Conservation (phyloP, 2,888 invertebrate species). For the Leuctra nigra region DNA sequence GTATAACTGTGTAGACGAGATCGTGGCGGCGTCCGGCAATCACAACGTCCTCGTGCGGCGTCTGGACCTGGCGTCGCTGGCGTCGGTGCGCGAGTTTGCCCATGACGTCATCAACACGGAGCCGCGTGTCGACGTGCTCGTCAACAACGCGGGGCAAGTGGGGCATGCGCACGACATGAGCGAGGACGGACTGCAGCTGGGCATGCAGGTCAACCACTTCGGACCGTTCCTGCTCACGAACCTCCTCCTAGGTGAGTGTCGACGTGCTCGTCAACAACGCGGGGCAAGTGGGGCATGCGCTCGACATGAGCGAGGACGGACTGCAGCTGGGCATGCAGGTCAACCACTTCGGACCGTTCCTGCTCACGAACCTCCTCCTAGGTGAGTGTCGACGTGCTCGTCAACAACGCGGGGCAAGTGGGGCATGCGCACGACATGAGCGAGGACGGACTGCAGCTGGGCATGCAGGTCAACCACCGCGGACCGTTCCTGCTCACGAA, state of each 20-base stretch:
- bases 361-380: slow-evolving; percentile 58
- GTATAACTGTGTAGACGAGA: no score
- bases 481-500: no score
- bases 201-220: slow-evolving; percentile 64
- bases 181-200: slow-evolving; percentile 57
- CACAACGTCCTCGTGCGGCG: slow-evolving; percentile 40
- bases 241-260: slow-evolving; percentile 49
- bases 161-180: slow-evolving; percentile 47
- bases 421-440: no score
- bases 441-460: no score
- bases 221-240: slow-evolving; percentile 65
- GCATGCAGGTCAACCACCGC: no score
- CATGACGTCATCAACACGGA: slow-evolving; percentile 49
- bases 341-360: slow-evolving; percentile 66
- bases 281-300: slow-evolving; percentile 46
- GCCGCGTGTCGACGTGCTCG: slow-evolving; percentile 52
- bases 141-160: slow-evolving; percentile 58
- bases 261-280: slow-evolving; percentile 62
- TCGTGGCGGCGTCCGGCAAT: no score
- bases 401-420: no score
- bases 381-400: no score
- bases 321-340: slow-evolving; percentile 58
- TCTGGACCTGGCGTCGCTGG: slow-evolving; percentile 49
- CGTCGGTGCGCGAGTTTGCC: slow-evolving; percentile 55
- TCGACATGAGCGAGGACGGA: slow-evolving; percentile 53